Evolutionary conservation across 2,113 vertebrate species (phyloP), one percentile per base, ranked within the genome.

Genomic region (Pygoscelis antarcticus): DNA sequence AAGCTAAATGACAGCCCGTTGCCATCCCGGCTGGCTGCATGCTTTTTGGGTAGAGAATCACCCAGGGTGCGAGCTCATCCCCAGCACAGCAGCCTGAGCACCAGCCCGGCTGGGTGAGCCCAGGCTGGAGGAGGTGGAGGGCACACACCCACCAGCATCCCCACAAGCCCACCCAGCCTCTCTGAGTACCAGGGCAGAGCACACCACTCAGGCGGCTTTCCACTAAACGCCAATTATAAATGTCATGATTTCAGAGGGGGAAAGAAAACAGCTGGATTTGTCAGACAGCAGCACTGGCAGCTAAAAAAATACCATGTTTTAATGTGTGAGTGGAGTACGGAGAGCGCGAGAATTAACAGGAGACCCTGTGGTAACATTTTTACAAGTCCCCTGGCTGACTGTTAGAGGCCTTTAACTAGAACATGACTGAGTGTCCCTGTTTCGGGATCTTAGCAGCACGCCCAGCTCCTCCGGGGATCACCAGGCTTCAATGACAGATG

Each of bases 261-360:
- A 83, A 95, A 82, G 91, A 65, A 95, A 96, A 94, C 94, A 96
- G 93, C 94, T 95, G 96, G 78, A 66, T 96, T 89, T 2, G 9
- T 93, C 91, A 96, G 87, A 40, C 83, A 95, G 91, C 88, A 77
- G 76, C 92, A 75, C 64, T 23, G 38, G 88, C 87, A 94, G 96
- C 84, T 96, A 94, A 78, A 95, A 97, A 97, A 97, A 93, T 77
- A 58, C 70, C 75, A 90, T 83, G 87, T 80, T 86, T 74, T 97
- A 94, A 95, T 93, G 84, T 94, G 94, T 44, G 78, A 95, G 91
- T 20, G 2, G 83, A 87, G 87, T 65, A 85, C 13, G 6, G 86
- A 94, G 93, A 93, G 93, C 14, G 2, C 7, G 21, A 93, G 91
- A 85, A 95, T 78, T 93, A 96, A 93, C 78, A 86, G 84, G 91